These are phyloP conservation scores for Percina caprodes DNA, from an alignment of 2,113 vertebrate species.

Conservation along the genomic window DNA sequence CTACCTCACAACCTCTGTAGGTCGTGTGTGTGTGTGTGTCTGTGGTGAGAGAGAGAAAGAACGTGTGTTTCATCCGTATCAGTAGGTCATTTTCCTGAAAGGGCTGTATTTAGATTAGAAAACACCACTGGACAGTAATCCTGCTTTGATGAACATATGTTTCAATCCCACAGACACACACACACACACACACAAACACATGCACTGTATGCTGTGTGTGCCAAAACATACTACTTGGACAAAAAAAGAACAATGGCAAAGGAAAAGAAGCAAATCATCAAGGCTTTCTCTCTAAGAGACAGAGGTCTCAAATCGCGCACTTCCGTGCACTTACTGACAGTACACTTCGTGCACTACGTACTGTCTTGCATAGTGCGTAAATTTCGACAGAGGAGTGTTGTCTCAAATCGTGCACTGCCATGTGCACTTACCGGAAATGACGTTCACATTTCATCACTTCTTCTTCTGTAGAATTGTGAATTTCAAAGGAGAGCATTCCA, in stretches of 20 bases:
- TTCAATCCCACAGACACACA: slow-evolving; percentile 48
- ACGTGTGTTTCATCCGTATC: slow-evolving; percentile 12
- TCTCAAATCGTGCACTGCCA: no score
- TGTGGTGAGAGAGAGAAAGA: background rate
- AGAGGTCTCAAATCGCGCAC: no score
- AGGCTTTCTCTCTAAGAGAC: background rate
- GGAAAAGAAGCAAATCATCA: background rate
- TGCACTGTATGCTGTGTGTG: background rate
- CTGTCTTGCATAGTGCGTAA: no score
- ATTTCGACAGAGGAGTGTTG: no score
- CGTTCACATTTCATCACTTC: no score
- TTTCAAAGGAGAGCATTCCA: no score
- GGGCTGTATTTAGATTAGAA: slow-evolving; percentile 58
- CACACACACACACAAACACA: background rate
- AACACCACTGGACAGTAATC: slow-evolving; percentile 62
- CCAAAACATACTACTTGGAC: background rate
- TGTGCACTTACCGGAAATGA: no score
- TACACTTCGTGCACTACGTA: no score
- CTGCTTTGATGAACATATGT: slow-evolving; percentile 70
- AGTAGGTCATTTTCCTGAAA: slow-evolving; percentile 53
- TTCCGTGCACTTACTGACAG: no score
- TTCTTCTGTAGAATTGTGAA: no score
- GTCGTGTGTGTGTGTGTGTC: slow-evolving; percentile 33
- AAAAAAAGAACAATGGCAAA: background rate
- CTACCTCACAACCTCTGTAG: slow-evolving; percentile 36